These are phyloP conservation scores for Gobius niger DNA, from an alignment of 2,113 vertebrate species.

Conservation along the genomic window DNA sequence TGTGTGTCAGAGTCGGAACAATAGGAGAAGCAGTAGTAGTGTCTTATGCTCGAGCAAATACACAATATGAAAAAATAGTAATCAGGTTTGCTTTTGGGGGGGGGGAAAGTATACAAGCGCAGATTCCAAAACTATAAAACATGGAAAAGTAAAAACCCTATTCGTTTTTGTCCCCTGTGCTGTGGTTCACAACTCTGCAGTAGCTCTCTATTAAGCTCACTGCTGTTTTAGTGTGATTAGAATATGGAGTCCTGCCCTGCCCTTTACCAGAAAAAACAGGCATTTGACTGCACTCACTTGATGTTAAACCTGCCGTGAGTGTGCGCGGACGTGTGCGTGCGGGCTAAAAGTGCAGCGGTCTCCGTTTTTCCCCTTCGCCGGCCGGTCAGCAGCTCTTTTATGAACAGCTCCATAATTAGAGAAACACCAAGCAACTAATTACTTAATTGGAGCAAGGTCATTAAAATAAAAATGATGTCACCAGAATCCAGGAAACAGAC, in stretches of 20 bases:
- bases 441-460: conserved; percentile 78
- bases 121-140: background rate
- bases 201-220: conserved; percentile 54
- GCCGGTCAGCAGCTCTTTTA: conserved; percentile 76
- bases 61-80: background rate
- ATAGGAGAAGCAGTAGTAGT: no score
- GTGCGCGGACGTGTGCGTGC: conserved; percentile 1
- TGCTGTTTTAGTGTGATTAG: conserved; percentile 62
- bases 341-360: conserved; percentile 61
- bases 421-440: conserved; percentile 78
- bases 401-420: conserved; percentile 76
- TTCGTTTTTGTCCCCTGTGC: conserved; percentile 12
- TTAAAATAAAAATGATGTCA: conserved; percentile 80
- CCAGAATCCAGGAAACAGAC: conserved; percentile 67
- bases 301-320: conserved; percentile 39
- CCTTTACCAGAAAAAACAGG: conserved; percentile 70
- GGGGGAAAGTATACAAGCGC: background rate
- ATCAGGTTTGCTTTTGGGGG: background rate
- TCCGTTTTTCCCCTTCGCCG: conserved; percentile 51
- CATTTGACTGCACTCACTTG: conserved; percentile 66
- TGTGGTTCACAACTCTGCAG: conserved; percentile 23
- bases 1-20: no score
- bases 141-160: background rate
- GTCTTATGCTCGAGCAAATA: no score
- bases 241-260: conserved; percentile 53